Conservation (phyloP, 2,888 invertebrate genomes). For the Rhingia rostrata region DNA sequence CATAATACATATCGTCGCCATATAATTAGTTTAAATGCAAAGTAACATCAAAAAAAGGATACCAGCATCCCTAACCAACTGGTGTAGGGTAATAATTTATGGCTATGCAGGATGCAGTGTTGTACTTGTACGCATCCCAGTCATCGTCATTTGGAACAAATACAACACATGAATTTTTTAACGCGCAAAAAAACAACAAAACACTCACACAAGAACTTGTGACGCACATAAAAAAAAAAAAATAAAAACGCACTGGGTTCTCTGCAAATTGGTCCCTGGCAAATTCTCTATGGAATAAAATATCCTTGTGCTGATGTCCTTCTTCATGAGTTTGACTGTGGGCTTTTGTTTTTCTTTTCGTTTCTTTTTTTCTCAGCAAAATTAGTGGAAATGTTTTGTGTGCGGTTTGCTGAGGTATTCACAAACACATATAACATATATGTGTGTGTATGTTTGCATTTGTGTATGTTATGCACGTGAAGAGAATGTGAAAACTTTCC, state of each 20-base stretch:
- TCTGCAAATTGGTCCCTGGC: conserved; percentile 1
- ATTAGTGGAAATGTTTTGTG: conserved; percentile 38
- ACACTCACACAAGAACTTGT: not conserved
- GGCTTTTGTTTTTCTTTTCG: not conserved
- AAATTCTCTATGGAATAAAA: conserved; percentile 23
- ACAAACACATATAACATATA: not conserved
- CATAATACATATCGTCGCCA: conserved; percentile 2
- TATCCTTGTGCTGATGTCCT: conserved; percentile 32
- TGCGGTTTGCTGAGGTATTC: conserved; percentile 24
- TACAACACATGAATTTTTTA: conserved; percentile 30
- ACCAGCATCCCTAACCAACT: conserved; percentile 24
- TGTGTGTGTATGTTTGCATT: no score
- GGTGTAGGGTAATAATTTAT: conserved; percentile 47
- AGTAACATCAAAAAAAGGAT: conserved; percentile 15
- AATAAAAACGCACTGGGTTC: conserved; percentile 20
- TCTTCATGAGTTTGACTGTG: conserved; percentile 4
- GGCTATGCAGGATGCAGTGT: conserved; percentile 23
- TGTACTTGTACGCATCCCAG: conserved; percentile 35
- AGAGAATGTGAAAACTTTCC: conserved; percentile 44
- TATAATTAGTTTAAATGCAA: conserved; percentile 53
- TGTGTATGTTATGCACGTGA: conserved; percentile 23
- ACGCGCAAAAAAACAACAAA: conserved; percentile 10
- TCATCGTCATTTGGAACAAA: conserved; percentile 8
- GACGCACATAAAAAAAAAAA: conserved; percentile 31
- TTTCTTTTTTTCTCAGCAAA: conserved; percentile 9